Conservation (phyloP, 1,140 invertebrate genomes). For the Trichoplusia ni region DNA sequence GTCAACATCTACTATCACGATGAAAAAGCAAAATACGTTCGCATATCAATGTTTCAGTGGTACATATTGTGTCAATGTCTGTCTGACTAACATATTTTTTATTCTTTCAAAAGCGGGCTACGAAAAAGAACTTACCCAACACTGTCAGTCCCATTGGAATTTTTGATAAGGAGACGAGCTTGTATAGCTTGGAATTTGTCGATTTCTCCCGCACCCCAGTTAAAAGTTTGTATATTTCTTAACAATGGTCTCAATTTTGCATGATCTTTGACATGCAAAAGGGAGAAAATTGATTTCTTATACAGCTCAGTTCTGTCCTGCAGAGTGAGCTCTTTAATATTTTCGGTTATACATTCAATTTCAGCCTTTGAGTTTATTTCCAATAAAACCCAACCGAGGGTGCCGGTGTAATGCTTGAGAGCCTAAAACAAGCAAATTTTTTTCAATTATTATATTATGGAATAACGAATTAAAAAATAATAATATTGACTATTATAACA, state of each 20-base stretch:
- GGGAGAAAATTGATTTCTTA: slow-evolving; percentile 95
- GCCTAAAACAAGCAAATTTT: slow-evolving; percentile 82
- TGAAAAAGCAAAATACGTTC: slow-evolving; percentile 42
- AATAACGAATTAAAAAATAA: no score
- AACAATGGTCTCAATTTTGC: slow-evolving; percentile 92
- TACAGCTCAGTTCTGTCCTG: slow-evolving; percentile 93
- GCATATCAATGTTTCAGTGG: slow-evolving; percentile 31
- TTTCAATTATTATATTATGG: no score
- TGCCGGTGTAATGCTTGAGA: slow-evolving; percentile 82
- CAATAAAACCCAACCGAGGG: slow-evolving; percentile 89
- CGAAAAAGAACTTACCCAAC: slow-evolving; percentile 77
- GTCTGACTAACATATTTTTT: slow-evolving; percentile 5
- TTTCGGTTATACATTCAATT: slow-evolving; percentile 96
- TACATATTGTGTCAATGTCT: slow-evolving; percentile 5
- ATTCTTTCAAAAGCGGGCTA: background rate
- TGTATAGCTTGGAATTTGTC: slow-evolving; percentile 87
- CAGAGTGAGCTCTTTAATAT: slow-evolving; percentile 93
- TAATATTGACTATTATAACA: no score
- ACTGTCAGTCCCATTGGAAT: slow-evolving; percentile 87
- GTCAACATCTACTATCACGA: slow-evolving; percentile 43
- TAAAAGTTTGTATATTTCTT: slow-evolving; percentile 86
- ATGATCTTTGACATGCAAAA: slow-evolving; percentile 96
- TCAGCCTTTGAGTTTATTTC: slow-evolving; percentile 95
- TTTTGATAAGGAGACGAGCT: slow-evolving; percentile 93
- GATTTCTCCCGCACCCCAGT: slow-evolving; percentile 82